These are phyloP conservation scores for Myocastor coypus DNA, from an alignment of 2,113 vertebrate species.

Conservation along the genomic window DNA sequence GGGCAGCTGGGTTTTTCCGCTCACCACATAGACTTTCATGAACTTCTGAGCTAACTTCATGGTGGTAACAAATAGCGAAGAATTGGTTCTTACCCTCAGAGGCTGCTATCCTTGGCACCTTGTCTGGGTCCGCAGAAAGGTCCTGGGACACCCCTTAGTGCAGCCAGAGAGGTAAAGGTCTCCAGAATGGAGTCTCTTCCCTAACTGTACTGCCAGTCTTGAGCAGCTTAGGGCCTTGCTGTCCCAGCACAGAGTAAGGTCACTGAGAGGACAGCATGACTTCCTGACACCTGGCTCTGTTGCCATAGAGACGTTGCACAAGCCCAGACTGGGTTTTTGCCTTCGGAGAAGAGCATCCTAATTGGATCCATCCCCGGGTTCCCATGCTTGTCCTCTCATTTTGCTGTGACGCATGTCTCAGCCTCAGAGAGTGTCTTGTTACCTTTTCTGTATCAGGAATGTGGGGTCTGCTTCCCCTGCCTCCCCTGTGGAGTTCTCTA, in stretches of 20 bases:
- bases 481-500: background rate
- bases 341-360: slow-evolving; percentile 40
- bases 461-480: background rate
- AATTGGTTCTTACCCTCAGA: background rate
- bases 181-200: background rate
- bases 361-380: background rate
- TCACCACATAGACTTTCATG: background rate
- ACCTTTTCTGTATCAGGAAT: slow-evolving; percentile 42
- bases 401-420: background rate
- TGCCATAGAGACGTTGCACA: slow-evolving; percentile 41
- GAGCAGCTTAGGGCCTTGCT: background rate
- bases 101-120: background rate
- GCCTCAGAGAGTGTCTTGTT: slow-evolving; percentile 24
- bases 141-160: background rate
- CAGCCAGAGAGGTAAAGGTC: background rate
- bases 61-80: background rate
- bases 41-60: background rate
- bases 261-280: slow-evolving; percentile 43
- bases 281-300: slow-evolving; percentile 64
- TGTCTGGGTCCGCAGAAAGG: background rate
- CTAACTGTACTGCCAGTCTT: background rate
- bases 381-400: background rate
- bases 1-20: background rate
- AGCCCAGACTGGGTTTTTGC: slow-evolving; percentile 30
- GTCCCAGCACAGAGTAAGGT: slow-evolving; percentile 43